Evolutionary conservation across 2,888 invertebrate species (phyloP), one percentile per base, ranked within the genome.

Genomic region (Cyclophora albipunctata): DNA sequence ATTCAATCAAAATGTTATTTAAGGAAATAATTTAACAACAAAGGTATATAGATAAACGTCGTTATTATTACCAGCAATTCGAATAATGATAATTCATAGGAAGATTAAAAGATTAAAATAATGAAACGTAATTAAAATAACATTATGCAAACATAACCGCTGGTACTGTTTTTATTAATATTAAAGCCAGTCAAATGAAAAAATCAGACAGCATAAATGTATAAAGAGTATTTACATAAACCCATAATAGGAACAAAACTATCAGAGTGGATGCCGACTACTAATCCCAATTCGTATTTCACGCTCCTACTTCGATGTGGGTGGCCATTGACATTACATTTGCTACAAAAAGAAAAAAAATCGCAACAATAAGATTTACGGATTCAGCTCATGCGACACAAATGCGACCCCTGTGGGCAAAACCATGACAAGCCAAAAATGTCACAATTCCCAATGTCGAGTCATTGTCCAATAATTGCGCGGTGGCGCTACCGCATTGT

Each of bases 361-460:
- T 49, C 2, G 58, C 56, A 62, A 55, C 54, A 62, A 56, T 51
- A 57, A 52, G 52, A 51, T 53, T 58, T 61, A 66, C 65, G 54
- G 57, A 58, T 61, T 62, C 59, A 58, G 62, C 54, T 62, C 65
- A 61, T 67, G 65, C 74, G 72, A 64, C 64, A 68, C 71, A 71
- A 78, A 77, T 67, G 59, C 71, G 59, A 63, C 66, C 73, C 76
- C 75, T 79, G 78, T 73, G 77, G 75, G 54, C 75, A 50, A 63
- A 58, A 69, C 69, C 66, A 70, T 73, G 71, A 75, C 76, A 77
- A 72, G 71, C 74, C 67, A 57, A 72, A 72, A 71, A 77, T 84
- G 85, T 82, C 82, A 84, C 83, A 80, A 79, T 69, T 45, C 52
- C 33, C 57, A 54, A 58, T 81, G 80, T 78, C 75, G 72, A 61